Evolutionary conservation across 2,888 invertebrate species (phyloP).

Genomic region (Agrotis segetum): DNA sequence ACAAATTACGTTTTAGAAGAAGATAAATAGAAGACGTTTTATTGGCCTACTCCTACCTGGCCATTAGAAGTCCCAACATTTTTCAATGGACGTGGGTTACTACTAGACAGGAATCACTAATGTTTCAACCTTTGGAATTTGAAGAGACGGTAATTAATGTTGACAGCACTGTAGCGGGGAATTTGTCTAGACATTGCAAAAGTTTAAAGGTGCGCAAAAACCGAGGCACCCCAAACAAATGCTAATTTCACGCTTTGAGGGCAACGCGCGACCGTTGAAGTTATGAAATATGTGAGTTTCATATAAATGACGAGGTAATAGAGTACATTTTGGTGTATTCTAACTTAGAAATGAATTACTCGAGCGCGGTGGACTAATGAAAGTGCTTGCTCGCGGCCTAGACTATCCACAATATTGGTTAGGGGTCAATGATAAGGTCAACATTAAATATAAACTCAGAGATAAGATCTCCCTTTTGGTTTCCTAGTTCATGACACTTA

Average conservation of each 20-base stretch:
- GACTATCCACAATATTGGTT: constrained; percentile 12
- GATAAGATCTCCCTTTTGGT: not conserved
- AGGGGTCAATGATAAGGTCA: constrained; percentile 20
- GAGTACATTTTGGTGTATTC: constrained; percentile 33
- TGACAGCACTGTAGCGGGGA: constrained; percentile 33
- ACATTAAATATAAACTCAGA: constrained; percentile 5
- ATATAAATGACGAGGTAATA: constrained; percentile 39
- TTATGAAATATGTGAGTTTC: constrained; percentile 53
- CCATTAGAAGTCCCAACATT: constrained; percentile 27
- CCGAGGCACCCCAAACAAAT: constrained; percentile 61
- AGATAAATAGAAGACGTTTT: constrained; percentile 60
- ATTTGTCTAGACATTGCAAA: constrained; percentile 50
- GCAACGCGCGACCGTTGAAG: constrained; percentile 42
- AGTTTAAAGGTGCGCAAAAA: constrained; percentile 52
- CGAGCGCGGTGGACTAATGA: constrained; percentile 11
- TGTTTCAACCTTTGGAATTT: constrained; percentile 43
- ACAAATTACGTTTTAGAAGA: constrained; percentile 62
- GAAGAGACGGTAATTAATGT: constrained; percentile 55
- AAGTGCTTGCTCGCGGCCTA: constrained; percentile 31
- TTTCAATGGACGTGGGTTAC: constrained; percentile 25
- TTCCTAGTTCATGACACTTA: constrained; percentile 31
- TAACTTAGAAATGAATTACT: constrained; percentile 33
- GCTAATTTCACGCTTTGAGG: constrained; percentile 62
- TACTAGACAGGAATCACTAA: constrained; percentile 40
- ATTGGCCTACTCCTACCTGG: constrained; percentile 26